A percentile compares a stretch with the other conserved stretches of the same genome.
Evolutionary conservation across 2,113 vertebrate genomes (phyloP).

Genomic region (Fulica atra): DNA sequence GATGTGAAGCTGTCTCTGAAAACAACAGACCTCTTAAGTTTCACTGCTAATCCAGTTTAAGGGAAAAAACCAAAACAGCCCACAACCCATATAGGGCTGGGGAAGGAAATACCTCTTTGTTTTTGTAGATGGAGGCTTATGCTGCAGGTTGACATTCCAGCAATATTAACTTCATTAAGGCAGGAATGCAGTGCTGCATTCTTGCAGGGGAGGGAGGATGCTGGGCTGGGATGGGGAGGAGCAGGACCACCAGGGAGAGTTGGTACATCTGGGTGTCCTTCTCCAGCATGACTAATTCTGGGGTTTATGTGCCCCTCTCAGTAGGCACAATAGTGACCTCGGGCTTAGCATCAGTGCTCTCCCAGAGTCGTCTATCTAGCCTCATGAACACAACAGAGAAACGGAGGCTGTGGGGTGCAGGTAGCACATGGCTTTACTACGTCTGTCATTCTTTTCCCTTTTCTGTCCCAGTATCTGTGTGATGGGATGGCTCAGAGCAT

Average conservation of each 20-base stretch:
- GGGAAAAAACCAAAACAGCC: not conserved
- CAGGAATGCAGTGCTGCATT: slow-evolving; percentile 83
- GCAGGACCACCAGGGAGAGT: not conserved
- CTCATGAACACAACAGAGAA: not conserved
- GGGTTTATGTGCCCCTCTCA: not conserved
- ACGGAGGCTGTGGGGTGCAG: not conserved
- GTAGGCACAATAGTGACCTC: not conserved
- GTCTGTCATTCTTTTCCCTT: not conserved
- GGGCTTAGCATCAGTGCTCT: not conserved
- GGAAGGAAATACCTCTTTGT: slow-evolving; percentile 66
- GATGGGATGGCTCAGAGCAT: not conserved
- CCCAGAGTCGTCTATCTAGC: not conserved
- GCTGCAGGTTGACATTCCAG: slow-evolving; percentile 78
- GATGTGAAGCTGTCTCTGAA: too few relatives aligned
- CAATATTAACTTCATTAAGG: slow-evolving; percentile 89
- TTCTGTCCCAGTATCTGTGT: not conserved
- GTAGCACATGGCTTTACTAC: not conserved
- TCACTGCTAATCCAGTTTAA: slow-evolving; percentile 2
- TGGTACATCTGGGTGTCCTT: not conserved
- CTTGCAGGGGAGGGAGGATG: slow-evolving; percentile 57
- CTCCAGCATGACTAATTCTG: not conserved
- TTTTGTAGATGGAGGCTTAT: slow-evolving; percentile 78
- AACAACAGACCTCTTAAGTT: not conserved
- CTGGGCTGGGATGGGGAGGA: not conserved
- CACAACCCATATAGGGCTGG: not conserved